Evolutionary conservation across 2,888 invertebrate species (phyloP), one percentile per base, ranked within the genome.

Genomic region (Diplazon laetatorius): DNA sequence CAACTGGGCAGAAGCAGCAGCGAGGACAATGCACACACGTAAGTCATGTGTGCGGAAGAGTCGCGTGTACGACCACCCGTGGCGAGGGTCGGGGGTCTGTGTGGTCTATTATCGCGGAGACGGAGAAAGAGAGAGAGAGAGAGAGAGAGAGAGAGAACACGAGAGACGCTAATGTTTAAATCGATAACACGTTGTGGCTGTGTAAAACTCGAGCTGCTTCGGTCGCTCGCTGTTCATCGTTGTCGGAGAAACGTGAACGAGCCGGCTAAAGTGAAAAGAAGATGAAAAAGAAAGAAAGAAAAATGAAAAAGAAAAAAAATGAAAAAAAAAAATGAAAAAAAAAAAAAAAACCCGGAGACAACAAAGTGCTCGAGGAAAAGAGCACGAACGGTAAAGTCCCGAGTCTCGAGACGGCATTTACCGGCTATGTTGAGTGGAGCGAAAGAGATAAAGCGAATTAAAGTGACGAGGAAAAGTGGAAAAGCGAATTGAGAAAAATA

Each of bases 111-210:
- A 84, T 84, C 83, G 74, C 80, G 76, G 63, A 60, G 52, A 65
- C 42, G 71, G 42, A 14, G 55, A 78, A 6, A 30, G 80, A 82
- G 63, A 60, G 57, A 52, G 52, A 65, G 50, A 75, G 42, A 14
- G 48, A 78, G 30, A 30, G 80, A 82, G 65, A 60, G 57, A 52
- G 65, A 60, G 57, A 52, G 52, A 65, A 42, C 71, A 50, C 20
- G 55, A 78, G 55, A 78, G 80, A 82, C 84, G 83, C 85, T 87
- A 87, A 87, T 87, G 87, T 84, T 83, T 84, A 85, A 87, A 87
- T 87, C 88, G 86, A 87, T 88, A 87, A 71, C 50, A 78, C 73
- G 78, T 75, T 69, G 77, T 35, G 65, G 60, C 75, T 69, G 55
- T 30, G 69, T 25, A 68, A 52, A 69, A 63, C 35, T 52, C 18